Conservation (phyloP, 2,797 vertebrate species). For the Sebastes steindachneri region DNA sequence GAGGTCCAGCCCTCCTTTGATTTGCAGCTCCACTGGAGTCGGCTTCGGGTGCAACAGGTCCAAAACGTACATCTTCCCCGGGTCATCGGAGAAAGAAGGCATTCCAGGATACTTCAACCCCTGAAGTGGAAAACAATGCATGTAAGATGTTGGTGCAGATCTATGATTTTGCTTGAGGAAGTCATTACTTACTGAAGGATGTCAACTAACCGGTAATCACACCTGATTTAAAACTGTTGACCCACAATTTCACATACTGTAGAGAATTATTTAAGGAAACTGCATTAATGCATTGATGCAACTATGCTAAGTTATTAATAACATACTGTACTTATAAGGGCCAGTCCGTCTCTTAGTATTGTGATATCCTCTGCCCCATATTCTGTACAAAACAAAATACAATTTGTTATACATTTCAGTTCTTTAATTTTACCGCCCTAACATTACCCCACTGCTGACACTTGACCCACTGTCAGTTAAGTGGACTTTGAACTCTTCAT, state of each 20-base stretch:
- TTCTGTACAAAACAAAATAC: conserved; percentile 58
- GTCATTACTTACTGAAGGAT: not conserved
- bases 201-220: not conserved
- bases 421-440: not conserved
- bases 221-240: not conserved
- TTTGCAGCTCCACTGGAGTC: conserved; percentile 79
- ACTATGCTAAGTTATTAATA: not conserved
- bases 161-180: not conserved
- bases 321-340: conserved; percentile 90
- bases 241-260: not conserved
- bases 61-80: conserved; percentile 87
- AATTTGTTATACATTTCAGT: not conserved
- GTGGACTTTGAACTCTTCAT: conserved; percentile 28
- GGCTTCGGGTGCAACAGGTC: conserved; percentile 82
- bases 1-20: conserved; percentile 85
- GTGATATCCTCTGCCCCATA: conserved; percentile 89
- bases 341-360: conserved; percentile 87
- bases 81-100: conserved; percentile 75
- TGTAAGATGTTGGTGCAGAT: not conserved
- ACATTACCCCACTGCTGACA: not conserved
- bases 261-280: not conserved
- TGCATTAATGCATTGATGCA: not conserved
- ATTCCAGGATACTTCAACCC: conserved; percentile 83
- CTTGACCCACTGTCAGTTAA: not conserved
- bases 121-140: conserved; percentile 59